Percentiles rank a stretch among this genome's conserved stretches.
Evolutionary conservation across 30 jellyfish, hydroid and myxozoan species (phyloP).

Genomic region (Hydra vulgaris): DNA sequence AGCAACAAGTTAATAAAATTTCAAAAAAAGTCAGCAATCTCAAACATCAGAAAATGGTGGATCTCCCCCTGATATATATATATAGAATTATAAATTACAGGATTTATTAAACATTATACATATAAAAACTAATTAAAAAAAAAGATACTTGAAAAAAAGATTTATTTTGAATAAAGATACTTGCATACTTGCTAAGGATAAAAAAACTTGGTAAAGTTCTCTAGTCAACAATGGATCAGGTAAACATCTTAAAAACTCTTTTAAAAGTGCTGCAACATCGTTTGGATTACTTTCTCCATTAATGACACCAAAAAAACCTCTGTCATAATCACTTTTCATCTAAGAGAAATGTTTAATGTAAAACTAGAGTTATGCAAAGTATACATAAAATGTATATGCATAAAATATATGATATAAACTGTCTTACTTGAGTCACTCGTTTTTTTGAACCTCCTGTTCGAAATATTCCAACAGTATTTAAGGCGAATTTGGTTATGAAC

Average conservation of each 20-base stretch:
- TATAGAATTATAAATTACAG: too few species aligned
- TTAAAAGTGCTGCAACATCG: conserved; percentile 89
- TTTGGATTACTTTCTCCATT: conserved; percentile 86
- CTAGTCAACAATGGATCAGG: conserved; percentile 94
- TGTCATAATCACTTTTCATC: conserved; percentile 87
- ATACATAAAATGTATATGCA: not conserved
- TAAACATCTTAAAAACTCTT: conserved; percentile 77
- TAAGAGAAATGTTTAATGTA: not conserved
- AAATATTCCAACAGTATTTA: conserved; percentile 69
- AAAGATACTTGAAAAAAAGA: too few species aligned
- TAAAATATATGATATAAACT: not conserved
- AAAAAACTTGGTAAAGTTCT: conserved; percentile 80
- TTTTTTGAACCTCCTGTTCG: conserved; percentile 93
- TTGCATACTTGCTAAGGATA: conserved; percentile 73
- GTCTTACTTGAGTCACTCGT: conserved; percentile 84
- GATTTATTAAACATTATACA: too few species aligned
- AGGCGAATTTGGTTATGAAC: conserved; percentile 56
- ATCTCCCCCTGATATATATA: too few species aligned
- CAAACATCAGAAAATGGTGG: too few species aligned
- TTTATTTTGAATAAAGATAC: too few species aligned
- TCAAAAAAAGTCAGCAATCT: too few species aligned
- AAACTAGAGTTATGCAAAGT: not conserved
- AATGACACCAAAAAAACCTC: conserved; percentile 48
- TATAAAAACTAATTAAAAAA: too few species aligned
- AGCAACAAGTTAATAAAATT: too few species aligned